These are phyloP conservation scores for Phaedon cochleariae DNA, from an alignment of 2,888 invertebrate genomes.

Conservation along the genomic window DNA sequence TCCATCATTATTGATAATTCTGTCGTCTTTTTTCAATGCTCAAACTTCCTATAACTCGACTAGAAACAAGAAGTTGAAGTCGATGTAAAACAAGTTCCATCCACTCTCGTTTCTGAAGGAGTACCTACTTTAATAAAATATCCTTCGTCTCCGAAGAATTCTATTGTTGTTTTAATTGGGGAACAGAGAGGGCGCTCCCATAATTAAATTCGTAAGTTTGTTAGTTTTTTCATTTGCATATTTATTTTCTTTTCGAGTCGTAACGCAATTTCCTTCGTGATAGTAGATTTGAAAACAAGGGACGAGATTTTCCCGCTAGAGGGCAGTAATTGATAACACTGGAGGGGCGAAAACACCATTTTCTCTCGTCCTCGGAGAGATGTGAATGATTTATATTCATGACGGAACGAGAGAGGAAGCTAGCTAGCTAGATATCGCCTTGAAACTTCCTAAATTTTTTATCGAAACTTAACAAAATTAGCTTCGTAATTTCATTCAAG, in stretches of 20 bases:
- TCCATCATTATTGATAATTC: too few species aligned
- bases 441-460: neutral
- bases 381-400: constrained; percentile 32
- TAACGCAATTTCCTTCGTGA: constrained; percentile 40
- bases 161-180: constrained; percentile 58
- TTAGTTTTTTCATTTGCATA: constrained; percentile 44
- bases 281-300: constrained; percentile 41
- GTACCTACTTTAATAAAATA: constrained; percentile 57
- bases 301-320: constrained; percentile 34
- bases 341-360: constrained; percentile 28
- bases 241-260: constrained; percentile 41
- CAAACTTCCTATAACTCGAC: constrained; percentile 44
- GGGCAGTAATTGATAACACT: constrained; percentile 39
- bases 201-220: constrained; percentile 53
- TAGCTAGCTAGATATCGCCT: neutral
- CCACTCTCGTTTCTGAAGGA: constrained; percentile 40
- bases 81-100: constrained; percentile 41
- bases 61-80: constrained; percentile 43
- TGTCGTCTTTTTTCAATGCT: too few species aligned
- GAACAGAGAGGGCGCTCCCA: constrained; percentile 50
- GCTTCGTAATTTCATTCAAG: neutral
- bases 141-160: constrained; percentile 53
- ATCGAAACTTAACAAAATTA: neutral
- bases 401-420: constrained; percentile 11
- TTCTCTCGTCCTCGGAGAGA: constrained; percentile 26